Percentiles rank a stretch among this genome's conserved stretches.
phyloP scores from a whole-genome alignment of 2,888 invertebrate species.

The Campoplex capitator region DNA sequence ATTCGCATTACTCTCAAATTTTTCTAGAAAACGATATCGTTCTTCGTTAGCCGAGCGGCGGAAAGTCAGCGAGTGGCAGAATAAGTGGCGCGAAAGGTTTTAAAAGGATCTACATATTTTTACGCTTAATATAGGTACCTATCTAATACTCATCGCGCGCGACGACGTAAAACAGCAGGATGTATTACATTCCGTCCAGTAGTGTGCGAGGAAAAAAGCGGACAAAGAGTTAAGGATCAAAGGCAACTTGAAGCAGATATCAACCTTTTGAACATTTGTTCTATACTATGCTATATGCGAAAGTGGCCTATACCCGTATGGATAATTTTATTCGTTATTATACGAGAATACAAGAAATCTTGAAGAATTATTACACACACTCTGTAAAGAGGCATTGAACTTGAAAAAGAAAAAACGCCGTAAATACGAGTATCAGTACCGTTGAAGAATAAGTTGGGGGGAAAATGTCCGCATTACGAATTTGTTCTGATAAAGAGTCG shows the following conservation, averaged over 20 bases:
- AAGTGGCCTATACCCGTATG: not conserved
- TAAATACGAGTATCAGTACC: not conserved
- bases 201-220: not conserved
- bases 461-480: not conserved
- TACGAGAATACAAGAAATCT: not conserved
- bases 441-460: not conserved
- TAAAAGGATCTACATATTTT: not conserved
- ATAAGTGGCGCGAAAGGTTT: not conserved
- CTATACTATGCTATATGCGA: too few species aligned
- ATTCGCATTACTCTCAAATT: not conserved
- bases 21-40: not conserved
- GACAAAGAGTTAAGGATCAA: slow-evolving; percentile 6
- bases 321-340: not conserved
- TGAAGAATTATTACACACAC: not conserved
- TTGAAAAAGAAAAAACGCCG: too few species aligned
- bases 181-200: not conserved
- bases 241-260: not conserved
- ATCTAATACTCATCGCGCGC: not conserved
- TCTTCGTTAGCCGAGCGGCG: not conserved
- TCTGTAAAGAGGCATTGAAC: too few species aligned
- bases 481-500: too few species aligned
- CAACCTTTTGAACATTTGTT: slow-evolving; percentile 1
- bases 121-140: not conserved
- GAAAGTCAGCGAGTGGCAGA: not conserved
- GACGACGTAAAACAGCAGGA: not conserved